Evolutionary conservation across 2,113 vertebrate species (phyloP), one percentile per base, ranked within the genome.

Genomic region (Festucalex cinctus): DNA sequence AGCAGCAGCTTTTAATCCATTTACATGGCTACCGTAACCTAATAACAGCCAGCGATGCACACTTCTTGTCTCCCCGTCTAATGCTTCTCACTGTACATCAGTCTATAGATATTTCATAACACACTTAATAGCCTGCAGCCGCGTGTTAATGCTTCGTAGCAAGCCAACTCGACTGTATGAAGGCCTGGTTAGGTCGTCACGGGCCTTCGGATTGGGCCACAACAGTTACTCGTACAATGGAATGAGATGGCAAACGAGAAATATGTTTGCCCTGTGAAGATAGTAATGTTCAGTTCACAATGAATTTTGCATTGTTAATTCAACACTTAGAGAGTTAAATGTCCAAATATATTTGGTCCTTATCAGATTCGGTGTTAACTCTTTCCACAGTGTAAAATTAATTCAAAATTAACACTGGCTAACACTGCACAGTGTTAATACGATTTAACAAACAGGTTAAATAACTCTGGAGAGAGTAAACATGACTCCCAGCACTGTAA

Each of bases 21-120:
- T 90, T 90, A 83, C 72, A 69, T 73, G 43, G 65, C 82, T 78
- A 76, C 71, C 61, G 81, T 87, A 88, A 90, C 78, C 74, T 59
- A 84, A 87, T 90, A 68, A 86, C 66, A 79, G 46, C 67, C 62
- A 54, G 61, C 46, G 66, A 32, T 69, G 73, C 67, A 68, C 20
- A 2, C 63, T 51, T n/a, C 26, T 72, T 53, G 54, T 57, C 61
- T 74, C 81, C 56, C 63, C 48, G 14, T 62, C 65, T 83, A 72
- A 84, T 86, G 83, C 75, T 67, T 71, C 63, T 78, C 58, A 68
- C 67, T 20, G 69, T 56, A 69, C 77, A 73, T 63, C 44, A 65
- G 76, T 79, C 69, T 75, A 68, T 79, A 65, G 70, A 65, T 69
- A 41, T 74, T 78, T 73, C 65, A 66, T 74, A 68, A 77, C 73